phyloP scores from a whole-genome alignment of 2,888 invertebrate species.

The Drosophila austrosaltans region DNA sequence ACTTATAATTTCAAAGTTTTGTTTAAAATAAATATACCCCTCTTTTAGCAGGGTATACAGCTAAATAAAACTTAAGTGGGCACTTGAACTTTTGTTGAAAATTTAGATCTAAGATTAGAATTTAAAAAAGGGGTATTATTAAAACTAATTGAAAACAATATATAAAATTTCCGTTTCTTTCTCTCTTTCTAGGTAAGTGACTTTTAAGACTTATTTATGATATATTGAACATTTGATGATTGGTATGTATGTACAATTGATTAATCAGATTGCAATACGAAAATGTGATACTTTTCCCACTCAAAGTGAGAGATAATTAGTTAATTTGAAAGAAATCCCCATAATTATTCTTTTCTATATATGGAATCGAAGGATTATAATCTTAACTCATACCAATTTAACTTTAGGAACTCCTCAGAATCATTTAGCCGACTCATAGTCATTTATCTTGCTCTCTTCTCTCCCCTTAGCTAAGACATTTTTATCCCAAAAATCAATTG shows the following conservation, averaged over 20 bases:
- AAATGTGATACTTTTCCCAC: neutral
- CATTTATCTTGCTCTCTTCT: slow-evolving; percentile 10
- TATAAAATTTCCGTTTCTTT: slow-evolving; percentile 32
- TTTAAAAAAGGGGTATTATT: neutral
- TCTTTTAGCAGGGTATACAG: neutral
- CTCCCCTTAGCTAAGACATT: slow-evolving; percentile 18
- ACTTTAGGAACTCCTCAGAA: neutral
- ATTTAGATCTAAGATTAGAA: slow-evolving; percentile 5
- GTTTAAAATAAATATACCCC: neutral
- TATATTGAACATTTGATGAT: neutral
- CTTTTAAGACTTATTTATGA: neutral
- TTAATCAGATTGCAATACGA: neutral
- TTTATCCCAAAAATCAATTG: slow-evolving; percentile 60
- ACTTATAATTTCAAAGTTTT: neutral
- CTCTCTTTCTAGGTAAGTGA: slow-evolving; percentile 63
- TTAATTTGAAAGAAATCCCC: neutral
- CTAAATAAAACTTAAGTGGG: slow-evolving; percentile 11
- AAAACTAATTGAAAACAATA: slow-evolving; percentile 28
- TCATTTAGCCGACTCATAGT: slow-evolving; percentile 21
- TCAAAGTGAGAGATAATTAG: neutral
- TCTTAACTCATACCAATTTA: neutral
- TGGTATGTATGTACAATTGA: slow-evolving; percentile 53
- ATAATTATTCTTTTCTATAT: too few species aligned
- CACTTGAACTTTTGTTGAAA: neutral
- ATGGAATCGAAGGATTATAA: too few species aligned